phyloP scores from a whole-genome alignment of 1,140 invertebrate genomes.

The Drosophila pseudoobscura region DNA sequence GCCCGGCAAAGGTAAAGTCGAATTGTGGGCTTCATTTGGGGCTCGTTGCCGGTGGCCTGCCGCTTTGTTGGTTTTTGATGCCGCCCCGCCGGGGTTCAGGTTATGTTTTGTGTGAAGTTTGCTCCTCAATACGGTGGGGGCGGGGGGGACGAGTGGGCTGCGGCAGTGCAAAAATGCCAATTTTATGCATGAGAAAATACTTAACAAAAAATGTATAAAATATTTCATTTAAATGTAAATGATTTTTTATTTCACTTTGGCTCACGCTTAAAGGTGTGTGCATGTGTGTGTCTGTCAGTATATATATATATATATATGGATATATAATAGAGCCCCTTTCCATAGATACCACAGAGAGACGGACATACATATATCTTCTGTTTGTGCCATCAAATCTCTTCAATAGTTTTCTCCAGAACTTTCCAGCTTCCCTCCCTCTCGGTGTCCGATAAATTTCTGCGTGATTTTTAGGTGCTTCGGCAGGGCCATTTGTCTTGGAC shows the following conservation, averaged over 20 bases:
- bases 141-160: constrained; percentile 13
- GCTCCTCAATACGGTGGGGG: constrained; percentile 7
- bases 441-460: too few species aligned
- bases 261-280: constrained; percentile 5
- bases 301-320: too few species aligned
- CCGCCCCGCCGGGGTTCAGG: constrained; percentile 23
- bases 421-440: too few species aligned
- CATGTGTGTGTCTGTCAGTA: not conserved
- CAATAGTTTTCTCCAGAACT: too few species aligned
- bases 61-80: constrained; percentile 50
- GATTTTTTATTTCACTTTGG: constrained; percentile 50
- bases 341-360: too few species aligned
- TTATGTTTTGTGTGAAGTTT: constrained; percentile 50
- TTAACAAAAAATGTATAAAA: constrained; percentile 69
- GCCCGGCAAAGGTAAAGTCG: constrained; percentile 42
- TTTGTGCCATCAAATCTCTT: too few species aligned
- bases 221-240: constrained; percentile 80
- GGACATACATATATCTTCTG: too few species aligned
- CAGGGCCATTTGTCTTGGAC: constrained; percentile 46
- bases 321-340: too few species aligned
- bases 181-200: constrained; percentile 77
- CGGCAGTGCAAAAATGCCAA: constrained; percentile 67
- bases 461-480: not conserved
- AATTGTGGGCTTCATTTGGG: constrained; percentile 25
- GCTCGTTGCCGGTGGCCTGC: constrained; percentile 1